Conservation (phyloP, 2,797 vertebrate species). For the Onychomys leucogaster region DNA sequence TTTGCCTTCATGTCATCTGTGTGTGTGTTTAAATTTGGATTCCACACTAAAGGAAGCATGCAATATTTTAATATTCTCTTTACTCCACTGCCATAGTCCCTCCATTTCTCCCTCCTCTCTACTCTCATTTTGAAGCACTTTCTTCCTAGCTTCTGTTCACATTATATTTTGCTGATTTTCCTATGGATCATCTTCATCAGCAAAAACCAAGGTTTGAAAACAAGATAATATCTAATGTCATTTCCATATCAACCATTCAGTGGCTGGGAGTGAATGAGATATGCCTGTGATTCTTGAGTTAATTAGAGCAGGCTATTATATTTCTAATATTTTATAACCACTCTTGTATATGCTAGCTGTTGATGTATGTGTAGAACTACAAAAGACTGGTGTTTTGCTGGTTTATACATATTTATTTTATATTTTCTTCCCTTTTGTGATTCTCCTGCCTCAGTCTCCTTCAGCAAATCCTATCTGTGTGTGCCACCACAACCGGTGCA, state of each 20-base stretch:
- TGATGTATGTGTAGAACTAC: constrained; percentile 13
- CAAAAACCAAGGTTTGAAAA: constrained; percentile 48
- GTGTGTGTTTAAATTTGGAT: not conserved
- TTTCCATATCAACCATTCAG: constrained; percentile 29
- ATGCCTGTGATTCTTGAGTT: constrained; percentile 16
- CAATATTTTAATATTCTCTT: not conserved
- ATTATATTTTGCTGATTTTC: not conserved
- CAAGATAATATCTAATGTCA: not conserved
- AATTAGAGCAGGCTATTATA: not conserved
- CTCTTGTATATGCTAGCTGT: not conserved
- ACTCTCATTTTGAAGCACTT: not conserved
- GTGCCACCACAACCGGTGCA: not conserved
- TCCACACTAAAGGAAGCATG: not conserved
- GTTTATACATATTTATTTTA: constrained; percentile 57
- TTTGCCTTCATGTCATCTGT: not conserved
- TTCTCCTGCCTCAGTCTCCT: not conserved
- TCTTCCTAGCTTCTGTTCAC: constrained; percentile 30
- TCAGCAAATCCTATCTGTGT: not conserved
- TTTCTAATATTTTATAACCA: constrained; percentile 61
- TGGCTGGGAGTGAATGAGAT: constrained; percentile 3
- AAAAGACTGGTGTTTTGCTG: constrained; percentile 39
- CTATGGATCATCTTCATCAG: constrained; percentile 23
- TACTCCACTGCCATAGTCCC: not conserved
- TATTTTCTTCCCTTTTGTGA: constrained; percentile 13
- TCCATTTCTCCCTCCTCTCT: not conserved